These are phyloP conservation scores for Hippoglossus stenolepis DNA, from an alignment of 2,113 vertebrate genomes.

Conservation along the genomic window DNA sequence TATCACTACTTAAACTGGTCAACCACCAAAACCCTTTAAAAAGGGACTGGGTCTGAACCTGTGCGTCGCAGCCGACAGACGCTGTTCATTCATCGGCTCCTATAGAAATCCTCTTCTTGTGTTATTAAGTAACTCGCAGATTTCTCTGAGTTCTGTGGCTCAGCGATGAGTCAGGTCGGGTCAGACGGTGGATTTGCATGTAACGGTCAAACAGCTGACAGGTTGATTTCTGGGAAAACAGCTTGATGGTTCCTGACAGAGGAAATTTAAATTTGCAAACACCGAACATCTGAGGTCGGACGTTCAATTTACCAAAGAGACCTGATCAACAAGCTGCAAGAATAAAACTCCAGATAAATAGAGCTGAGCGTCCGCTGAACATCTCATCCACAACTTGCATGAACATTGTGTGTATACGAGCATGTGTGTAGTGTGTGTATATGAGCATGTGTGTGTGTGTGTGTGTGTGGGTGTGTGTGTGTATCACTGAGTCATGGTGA, in stretches of 20 bases:
- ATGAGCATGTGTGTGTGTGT: too few species aligned
- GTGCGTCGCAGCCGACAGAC: not conserved
- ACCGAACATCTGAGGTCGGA: conserved; percentile 35
- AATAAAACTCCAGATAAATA: not conserved
- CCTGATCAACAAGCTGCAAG: conserved; percentile 26
- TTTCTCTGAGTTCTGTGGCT: conserved; percentile 4
- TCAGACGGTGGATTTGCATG: conserved; percentile 96
- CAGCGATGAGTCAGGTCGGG: conserved; percentile 81
- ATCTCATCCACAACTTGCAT: too few species aligned
- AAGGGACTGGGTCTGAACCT: conserved; percentile 29
- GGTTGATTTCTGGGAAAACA: conserved; percentile 91
- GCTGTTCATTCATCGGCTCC: not conserved
- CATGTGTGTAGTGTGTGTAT: too few species aligned
- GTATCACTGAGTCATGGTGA: not conserved
- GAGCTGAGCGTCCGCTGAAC: too few species aligned
- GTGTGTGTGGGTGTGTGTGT: not conserved
- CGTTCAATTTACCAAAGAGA: conserved; percentile 3
- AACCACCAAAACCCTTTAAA: conserved; percentile 64
- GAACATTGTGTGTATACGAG: too few species aligned
- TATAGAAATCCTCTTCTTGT: not conserved
- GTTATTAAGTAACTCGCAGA: not conserved
- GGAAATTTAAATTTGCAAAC: conserved; percentile 69
- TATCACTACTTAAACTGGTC: conserved; percentile 76
- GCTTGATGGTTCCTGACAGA: conserved; percentile 69
- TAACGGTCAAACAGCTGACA: conserved; percentile 82